Percentiles rank a stretch among this genome's conserved stretches.
phyloP scores from a whole-genome alignment of 2,888 invertebrate species.

The Dolichomitus sp. region DNA sequence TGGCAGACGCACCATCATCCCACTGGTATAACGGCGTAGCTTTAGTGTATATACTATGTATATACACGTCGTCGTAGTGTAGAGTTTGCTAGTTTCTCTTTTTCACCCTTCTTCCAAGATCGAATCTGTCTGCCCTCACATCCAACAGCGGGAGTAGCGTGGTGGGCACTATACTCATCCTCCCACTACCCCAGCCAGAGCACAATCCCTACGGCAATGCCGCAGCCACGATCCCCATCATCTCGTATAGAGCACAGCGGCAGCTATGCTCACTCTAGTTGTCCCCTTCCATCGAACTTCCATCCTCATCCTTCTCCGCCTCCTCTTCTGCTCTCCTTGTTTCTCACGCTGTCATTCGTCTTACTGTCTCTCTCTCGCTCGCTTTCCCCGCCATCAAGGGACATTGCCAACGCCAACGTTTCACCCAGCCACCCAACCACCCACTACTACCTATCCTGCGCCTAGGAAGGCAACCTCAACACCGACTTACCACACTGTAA shows the following conservation, averaged over 20 bases:
- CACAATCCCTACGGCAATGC: constrained; percentile 56
- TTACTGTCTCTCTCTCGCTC: constrained; percentile 29
- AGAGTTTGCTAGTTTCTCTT: constrained; percentile 12
- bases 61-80: background rate
- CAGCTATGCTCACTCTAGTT: constrained; percentile 57
- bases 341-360: constrained; percentile 1
- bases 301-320: constrained; percentile 64
- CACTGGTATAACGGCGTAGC: constrained; percentile 37
- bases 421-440: constrained; percentile 61
- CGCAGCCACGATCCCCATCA: constrained; percentile 42
- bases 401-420: constrained; percentile 71
- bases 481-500: constrained; percentile 83
- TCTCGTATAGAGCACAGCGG: constrained; percentile 30
- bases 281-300: constrained; percentile 61
- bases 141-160: constrained; percentile 16
- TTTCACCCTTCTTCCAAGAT: constrained; percentile 32
- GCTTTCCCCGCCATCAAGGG: constrained; percentile 47
- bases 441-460: constrained; percentile 69
- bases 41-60: background rate
- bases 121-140: constrained; percentile 59
- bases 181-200: constrained; percentile 30
- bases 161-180: background rate
- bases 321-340: constrained; percentile 54
- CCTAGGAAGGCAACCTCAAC: constrained; percentile 65
- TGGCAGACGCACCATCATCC: constrained; percentile 53